Evolutionary conservation across 2,888 invertebrate genomes (phyloP), one percentile per base, ranked within the genome.

Genomic region (Caenorhabditis sp.): DNA sequence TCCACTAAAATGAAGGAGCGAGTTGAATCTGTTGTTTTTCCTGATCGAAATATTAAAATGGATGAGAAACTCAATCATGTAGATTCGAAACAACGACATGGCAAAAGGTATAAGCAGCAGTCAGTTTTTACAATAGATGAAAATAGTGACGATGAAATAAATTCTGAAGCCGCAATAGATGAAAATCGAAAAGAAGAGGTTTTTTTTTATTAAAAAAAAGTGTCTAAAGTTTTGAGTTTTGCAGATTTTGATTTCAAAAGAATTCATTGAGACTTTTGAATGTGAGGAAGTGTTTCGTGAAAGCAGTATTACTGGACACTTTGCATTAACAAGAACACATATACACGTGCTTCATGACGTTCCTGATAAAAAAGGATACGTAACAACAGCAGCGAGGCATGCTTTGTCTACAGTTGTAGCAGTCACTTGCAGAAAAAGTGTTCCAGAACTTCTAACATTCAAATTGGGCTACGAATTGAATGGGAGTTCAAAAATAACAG

Each of bases 371-470:
- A 74, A 82, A 24, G 96, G 96, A 1, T 94, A 94, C 86, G 97
- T 96, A 0, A 95, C 95, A 92, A 94, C 98, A 0, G 95, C 96
- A 90, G 96, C 96, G 0, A 94, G 96, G 82, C 94, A 97, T 70
- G 96, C 96, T 0, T 93, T 99, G 68, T 95, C 96, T 1, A 95
- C 96, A 64, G 96, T 99, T 88, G 96, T 98, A 9, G 97, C 96
- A 93, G 99, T 99, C 82, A 98, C 98, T 0, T 97, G 97, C 13
- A 96, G 97, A 92, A 97, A 97, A 92, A 95, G 95, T 72, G 95
- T 96, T 92, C 97, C 98, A 0, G 97, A 98, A 93, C 93, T 98
- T 88, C 97, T 99, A 83, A 98, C 98, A 0, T 98, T 99, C 92
- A 90, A 89, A 58, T 88, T 89, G 68, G 90, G 90, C 4, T 89